Evolutionary conservation across 2,113 vertebrate genomes (phyloP).

Genomic region (Astur gentilis): DNA sequence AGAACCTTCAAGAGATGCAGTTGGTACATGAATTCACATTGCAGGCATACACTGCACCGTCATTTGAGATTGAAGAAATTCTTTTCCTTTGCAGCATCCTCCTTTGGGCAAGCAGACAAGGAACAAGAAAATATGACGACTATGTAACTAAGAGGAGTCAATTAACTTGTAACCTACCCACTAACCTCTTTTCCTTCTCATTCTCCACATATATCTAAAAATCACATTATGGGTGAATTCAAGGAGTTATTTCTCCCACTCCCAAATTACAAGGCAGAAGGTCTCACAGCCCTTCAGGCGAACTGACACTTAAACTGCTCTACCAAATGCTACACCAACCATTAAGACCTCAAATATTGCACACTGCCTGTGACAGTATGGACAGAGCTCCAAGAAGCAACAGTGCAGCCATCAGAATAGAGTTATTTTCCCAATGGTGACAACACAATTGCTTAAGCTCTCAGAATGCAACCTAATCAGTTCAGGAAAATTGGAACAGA

Average conservation of each 20-base stretch:
- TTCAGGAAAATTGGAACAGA: background rate
- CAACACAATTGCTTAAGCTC: background rate
- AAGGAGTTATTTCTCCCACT: background rate
- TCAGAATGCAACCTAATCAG: background rate
- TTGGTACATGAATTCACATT: background rate
- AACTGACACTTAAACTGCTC: background rate
- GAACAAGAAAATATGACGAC: background rate
- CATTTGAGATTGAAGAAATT: background rate
- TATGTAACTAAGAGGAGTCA: background rate
- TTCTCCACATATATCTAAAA: background rate
- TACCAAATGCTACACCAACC: background rate
- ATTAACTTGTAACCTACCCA: background rate
- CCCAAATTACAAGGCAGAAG: background rate
- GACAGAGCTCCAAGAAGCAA: background rate
- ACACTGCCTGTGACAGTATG: accelerated
- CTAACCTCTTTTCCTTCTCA: background rate
- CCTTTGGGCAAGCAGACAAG: background rate
- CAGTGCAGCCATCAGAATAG: background rate
- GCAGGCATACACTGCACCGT: background rate
- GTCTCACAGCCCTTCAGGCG: background rate
- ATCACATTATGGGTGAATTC: background rate
- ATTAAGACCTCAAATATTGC: background rate
- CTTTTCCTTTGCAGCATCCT: background rate
- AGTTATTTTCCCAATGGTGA: background rate
- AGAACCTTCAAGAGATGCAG: background rate